Evolutionary conservation across 2,113 vertebrate species (phyloP).

Genomic region (Marmota monax): DNA sequence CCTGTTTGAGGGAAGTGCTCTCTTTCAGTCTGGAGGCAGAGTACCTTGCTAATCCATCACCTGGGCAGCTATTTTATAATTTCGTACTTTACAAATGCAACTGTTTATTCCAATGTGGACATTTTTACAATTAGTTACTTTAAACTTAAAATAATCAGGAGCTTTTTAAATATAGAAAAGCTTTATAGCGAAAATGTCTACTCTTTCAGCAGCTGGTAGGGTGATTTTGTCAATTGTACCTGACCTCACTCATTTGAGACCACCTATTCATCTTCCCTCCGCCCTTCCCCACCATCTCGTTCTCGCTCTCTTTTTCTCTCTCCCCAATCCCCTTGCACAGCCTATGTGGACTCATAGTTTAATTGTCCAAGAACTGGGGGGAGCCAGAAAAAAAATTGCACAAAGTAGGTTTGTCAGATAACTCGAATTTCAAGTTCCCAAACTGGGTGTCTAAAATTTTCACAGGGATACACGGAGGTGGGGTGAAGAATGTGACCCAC

Average conservation of each 20-base stretch:
- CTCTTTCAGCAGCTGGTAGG: neutral
- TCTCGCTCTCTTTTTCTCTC: no score
- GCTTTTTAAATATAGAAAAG: neutral
- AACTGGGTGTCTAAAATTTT: neutral
- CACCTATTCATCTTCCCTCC: neutral
- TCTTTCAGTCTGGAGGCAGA: accelerated
- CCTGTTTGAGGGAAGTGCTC: neutral
- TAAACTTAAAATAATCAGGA: neutral
- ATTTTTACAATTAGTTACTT: neutral
- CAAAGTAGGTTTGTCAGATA: neutral
- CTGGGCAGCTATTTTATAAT: neutral
- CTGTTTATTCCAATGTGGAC: neutral
- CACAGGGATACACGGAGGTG: accelerated
- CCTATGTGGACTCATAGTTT: neutral
- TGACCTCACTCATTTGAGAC: neutral
- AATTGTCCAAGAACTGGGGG: neutral
- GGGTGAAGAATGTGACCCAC: accelerated
- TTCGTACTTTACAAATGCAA: neutral
- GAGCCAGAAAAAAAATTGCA: neutral
- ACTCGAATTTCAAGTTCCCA: neutral
- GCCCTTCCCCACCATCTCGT: neutral
- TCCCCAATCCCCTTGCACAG: no score
- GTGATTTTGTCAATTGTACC: neutral
- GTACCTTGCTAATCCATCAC: neutral
- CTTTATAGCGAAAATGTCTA: neutral